These are phyloP conservation scores for Pachymerium ferrugineum DNA, from an alignment of 2,888 invertebrate genomes.

Conservation along the genomic window DNA sequence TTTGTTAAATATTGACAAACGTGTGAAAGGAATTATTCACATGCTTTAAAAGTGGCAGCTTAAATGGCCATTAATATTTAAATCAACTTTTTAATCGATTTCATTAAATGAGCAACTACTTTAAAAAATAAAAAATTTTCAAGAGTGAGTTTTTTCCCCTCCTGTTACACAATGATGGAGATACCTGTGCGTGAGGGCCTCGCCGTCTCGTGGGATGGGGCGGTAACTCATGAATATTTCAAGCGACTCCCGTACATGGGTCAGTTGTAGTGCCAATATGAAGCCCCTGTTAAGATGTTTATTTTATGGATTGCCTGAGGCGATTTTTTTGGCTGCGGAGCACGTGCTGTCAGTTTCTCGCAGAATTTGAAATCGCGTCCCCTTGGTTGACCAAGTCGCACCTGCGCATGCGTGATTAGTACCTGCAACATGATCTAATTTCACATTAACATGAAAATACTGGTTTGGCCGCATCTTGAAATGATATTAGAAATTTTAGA, in stretches of 20 bases:
- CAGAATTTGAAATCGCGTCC: not conserved
- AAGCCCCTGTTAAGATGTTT: not conserved
- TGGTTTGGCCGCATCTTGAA: not conserved
- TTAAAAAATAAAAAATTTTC: not conserved
- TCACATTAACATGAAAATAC: not conserved
- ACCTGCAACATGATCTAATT: not conserved
- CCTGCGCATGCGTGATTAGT: not conserved
- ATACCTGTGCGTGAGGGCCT: not conserved
- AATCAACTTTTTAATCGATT: too few species aligned
- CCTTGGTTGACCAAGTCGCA: not conserved
- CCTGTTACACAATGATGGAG: not conserved
- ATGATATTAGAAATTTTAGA: not conserved
- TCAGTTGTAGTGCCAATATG: not conserved
- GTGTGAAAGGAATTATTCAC: too few species aligned
- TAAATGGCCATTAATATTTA: too few species aligned
- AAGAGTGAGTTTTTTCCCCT: not conserved
- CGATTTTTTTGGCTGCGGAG: not conserved
- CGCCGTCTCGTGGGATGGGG: too few species aligned
- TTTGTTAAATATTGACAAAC: too few species aligned
- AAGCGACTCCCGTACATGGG: constrained; percentile 4
- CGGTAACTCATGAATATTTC: not conserved
- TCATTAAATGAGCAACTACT: too few species aligned
- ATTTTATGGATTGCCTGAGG: not conserved
- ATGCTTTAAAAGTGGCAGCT: too few species aligned
- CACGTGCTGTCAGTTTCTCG: constrained; percentile 10